Base-by-base conservation (phyloP, 2,797 vertebrate genomes). In the Tokudaia muenninki region DNA sequence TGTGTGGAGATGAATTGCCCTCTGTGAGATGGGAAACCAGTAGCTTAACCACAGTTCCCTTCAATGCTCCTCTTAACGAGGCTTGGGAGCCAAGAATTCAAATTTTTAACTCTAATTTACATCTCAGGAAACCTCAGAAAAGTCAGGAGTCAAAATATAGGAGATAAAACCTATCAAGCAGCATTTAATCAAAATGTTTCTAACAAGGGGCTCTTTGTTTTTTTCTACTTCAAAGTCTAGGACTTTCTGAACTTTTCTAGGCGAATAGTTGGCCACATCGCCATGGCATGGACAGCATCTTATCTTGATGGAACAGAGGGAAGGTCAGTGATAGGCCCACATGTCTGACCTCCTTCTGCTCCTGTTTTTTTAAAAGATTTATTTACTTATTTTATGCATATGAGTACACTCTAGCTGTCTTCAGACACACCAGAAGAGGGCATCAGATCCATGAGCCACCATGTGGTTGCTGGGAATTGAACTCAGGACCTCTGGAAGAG, bases 1-100 rank as follows among this genome's bases (percentile, higher is more conserved):
- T 98, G 95, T 98, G 29, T 95, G 92, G 13, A 74, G 91, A 94
- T 97, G 97, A 98, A 98, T 97, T 90, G 91, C 97, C 95, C 47
- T 97, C 97, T 98, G 95, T 97, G 91, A 96, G 97, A 75, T 77
- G 91, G 94, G 95, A 97, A 92, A 72, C 97, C 70, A 87, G 95
- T 93, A 95, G 95, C 72, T 90, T 95, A 95, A 96, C 97, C 95
- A 94, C 96, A 97, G 87, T 72, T 94, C 29, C 78, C 96, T 90
- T 96, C 95, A 96, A 92, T 95, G 93, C 84, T 97, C 95, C 95
- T 91, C 93, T 97, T 96, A 96, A 95, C 90, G 91, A 97, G 96
- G 37, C 67, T 92, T 87, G 22, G 80, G 67, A 93, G 92, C 91
- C 84, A 96, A 90, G 87, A 97, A 80, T 22, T 47, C 29, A 52